Evolutionary conservation across 2,797 vertebrate species (phyloP), one percentile per base, ranked within the genome.

Genomic region (Melopsittacus undulatus): DNA sequence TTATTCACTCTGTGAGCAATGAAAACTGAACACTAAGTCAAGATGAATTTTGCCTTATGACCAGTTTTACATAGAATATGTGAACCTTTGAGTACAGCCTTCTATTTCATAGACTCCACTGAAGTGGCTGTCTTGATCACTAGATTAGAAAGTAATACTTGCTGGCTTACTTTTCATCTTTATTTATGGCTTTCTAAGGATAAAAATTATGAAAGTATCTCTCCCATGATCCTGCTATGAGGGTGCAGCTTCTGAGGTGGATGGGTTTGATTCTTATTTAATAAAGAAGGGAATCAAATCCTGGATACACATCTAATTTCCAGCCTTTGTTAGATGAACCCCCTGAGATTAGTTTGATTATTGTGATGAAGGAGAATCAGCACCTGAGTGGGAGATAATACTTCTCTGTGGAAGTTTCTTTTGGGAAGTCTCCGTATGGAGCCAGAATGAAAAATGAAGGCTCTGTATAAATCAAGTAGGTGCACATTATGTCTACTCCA

Each of bases 101-200:
- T 88, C 14, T 70, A 13, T 43, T 69, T 84, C 43, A 42, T 12
- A 73, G 90, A 61, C 36, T 78, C 43, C 23, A 80, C 75, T 30
- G 21, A 90, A 70, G 52, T 72, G 61, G 10, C 20, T 87, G 74
- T 69, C 84, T 74, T 90, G 74, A 89, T 94, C 8, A 0, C 51
- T 67, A 87, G 83, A 92, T 95, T 89, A 89, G 78, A 80, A 89
- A 87, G 72, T 74, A 95, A 94, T 94, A 92, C 92, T 90, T 82
- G 17, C 59, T 68, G 89, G 51, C 81, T 96, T 96, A 95, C 56
- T 77, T 94, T 90, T 34, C 57, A 94, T 72, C 81, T 92, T 94
- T 89, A 74, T 95, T 95, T 95, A 68, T 61, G 83, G 7, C 29
- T 89, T 96, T 92, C 75, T 72, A 77, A 87, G 90, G 92, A 90